Evolutionary conservation across 2,113 vertebrate species (phyloP).

Genomic region (Damaliscus lunatus): DNA sequence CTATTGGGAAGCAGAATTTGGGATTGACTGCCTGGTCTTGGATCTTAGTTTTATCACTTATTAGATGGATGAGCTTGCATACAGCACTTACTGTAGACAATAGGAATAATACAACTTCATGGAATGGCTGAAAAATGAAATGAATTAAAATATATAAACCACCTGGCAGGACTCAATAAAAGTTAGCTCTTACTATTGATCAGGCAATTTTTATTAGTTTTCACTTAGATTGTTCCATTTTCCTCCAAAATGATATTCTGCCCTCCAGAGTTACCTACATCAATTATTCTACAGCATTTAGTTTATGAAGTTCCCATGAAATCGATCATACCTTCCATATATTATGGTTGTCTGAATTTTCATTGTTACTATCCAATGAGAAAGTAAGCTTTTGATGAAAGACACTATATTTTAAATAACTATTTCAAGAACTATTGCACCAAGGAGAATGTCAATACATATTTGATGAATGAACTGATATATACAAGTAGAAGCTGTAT

Average conservation of each 20-base stretch:
- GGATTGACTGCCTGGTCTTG: background rate
- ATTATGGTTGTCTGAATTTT: background rate
- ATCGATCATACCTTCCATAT: background rate
- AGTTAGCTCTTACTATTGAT: background rate
- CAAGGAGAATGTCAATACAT: conserved; percentile 4
- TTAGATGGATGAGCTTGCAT: background rate
- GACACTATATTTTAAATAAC: background rate
- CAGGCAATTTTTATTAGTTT: background rate
- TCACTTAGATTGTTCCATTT: background rate
- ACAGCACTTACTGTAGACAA: background rate
- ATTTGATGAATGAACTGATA: background rate
- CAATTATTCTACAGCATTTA: background rate
- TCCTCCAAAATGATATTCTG: background rate
- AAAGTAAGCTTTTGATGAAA: background rate
- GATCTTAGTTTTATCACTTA: background rate
- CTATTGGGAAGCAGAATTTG: background rate
- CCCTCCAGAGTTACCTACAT: background rate
- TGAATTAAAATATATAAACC: background rate
- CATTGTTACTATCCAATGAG: background rate
- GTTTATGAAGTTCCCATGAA: background rate
- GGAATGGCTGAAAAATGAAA: background rate
- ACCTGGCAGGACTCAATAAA: background rate
- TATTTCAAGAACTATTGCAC: background rate
- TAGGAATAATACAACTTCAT: background rate
- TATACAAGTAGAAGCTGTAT: background rate